Evolutionary conservation across 1,140 invertebrate species (phyloP).

Genomic region (Trinorchestia longiramus): DNA sequence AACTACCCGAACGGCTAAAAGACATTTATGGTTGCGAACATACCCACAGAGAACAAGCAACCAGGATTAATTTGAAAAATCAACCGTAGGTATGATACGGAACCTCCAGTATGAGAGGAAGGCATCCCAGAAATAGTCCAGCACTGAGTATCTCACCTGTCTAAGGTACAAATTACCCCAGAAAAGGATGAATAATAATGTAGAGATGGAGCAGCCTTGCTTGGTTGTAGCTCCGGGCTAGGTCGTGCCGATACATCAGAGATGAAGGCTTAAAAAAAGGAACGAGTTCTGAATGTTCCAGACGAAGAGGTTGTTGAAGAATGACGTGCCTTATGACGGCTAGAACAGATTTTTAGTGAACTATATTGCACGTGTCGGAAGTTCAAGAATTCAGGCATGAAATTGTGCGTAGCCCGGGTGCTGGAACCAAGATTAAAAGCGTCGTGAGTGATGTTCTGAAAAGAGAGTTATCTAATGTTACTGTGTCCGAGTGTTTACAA

Average conservation of each 20-base stretch:
- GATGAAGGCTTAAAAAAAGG: conserved; percentile 3
- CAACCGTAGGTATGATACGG: background rate
- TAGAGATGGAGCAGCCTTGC: background rate
- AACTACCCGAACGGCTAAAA: no score
- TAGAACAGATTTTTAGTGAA: background rate
- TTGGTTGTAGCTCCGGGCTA: conserved; percentile 16
- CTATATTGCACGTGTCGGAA: background rate
- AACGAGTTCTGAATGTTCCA: background rate
- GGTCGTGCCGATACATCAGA: conserved; percentile 48
- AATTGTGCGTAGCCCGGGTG: background rate
- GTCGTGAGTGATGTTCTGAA: no score
- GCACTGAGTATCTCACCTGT: background rate
- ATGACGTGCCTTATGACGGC: conserved; percentile 21
- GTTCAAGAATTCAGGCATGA: background rate
- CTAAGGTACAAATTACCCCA: conserved; percentile 38
- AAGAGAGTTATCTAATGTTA: no score
- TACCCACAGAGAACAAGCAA: no score
- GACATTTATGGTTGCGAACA: no score
- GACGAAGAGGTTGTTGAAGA: background rate
- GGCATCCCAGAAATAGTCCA: background rate
- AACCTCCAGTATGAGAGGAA: background rate
- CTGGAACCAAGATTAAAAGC: no score
- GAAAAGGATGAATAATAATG: conserved; percentile 40
- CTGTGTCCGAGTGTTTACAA: background rate
- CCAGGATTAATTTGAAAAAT: no score